Base-by-base conservation (phyloP, 2,113 vertebrate genomes). In the Neodon shergylaensis region DNA sequence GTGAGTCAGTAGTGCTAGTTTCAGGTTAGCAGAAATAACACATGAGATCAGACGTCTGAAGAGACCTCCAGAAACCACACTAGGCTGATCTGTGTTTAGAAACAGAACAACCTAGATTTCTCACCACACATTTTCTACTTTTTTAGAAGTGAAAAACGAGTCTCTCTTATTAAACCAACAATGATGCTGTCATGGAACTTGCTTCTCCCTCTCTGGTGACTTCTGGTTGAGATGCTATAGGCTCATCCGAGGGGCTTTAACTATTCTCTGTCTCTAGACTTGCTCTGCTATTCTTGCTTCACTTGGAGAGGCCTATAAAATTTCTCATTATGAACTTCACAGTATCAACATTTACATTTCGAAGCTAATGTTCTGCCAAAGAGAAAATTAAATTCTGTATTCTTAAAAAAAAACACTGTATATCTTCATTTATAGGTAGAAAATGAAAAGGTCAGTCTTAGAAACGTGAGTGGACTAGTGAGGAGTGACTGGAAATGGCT, bases 1-100 rank as follows among this genome's bases (percentile, higher is more conserved):
- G 47, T 95, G 88, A 95, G 54, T 96, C 86, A 95, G 76, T 88
- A 93, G 88, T 94, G 73, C 72, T 86, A 90, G 84, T 79, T 49
- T 92, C 73, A 96, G 33, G 78, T 94, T 92, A 93, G 13, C 33
- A 96, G 49, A 96, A 97, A 94, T 96, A 96, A 94, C 33, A 95
- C 28, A 94, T 93, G 91, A 92, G 58, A 92, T 96, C 88, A 94
- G 79, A 93, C 33, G 24, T 85, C 49, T 94, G 84, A 92, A 73
- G 88, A 94, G 81, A 66, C 91, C 44, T 95, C 58, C 33, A 70
- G 42, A 94, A 65, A 65, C 88, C 58, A 85, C 22, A 78, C 83
- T 91, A 88, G 28, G 7, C 70, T 47, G 39, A 21, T 74, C 42
- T 90, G 58, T 74, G 77, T 84, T 16, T 58, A 83, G 5, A 19